These are phyloP conservation scores for Seira ritae DNA, from an alignment of 2,888 invertebrate species.

Conservation along the genomic window DNA sequence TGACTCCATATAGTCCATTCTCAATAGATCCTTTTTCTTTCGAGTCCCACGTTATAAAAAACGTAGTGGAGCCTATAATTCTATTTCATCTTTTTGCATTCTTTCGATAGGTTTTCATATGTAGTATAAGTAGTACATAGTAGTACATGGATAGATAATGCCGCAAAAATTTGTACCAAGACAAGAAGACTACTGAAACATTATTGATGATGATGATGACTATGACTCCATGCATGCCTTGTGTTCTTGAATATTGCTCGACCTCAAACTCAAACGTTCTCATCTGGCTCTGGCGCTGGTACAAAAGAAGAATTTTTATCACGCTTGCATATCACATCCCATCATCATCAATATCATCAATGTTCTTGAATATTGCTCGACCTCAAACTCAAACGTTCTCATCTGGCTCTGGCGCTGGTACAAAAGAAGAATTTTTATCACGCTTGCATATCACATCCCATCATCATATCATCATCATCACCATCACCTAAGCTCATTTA, in stretches of 20 bases:
- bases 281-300: constrained; percentile 9
- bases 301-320: background rate
- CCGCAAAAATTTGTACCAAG: too few relatives aligned
- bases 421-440: background rate
- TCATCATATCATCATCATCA: too few relatives aligned
- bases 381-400: constrained; percentile 18
- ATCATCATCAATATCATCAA: too few relatives aligned
- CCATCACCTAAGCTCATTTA: too few relatives aligned
- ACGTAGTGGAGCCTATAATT: too few relatives aligned
- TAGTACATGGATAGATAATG: too few relatives aligned
- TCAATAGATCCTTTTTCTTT: background rate
- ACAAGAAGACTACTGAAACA: background rate
- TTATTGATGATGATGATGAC: background rate
- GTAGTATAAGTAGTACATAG: too few relatives aligned
- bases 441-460: background rate
- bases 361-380: constrained; percentile 16
- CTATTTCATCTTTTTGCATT: background rate
- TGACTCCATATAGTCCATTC: too few relatives aligned
- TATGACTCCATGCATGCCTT: background rate
- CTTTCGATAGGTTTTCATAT: constrained; percentile 1
- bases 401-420: too few relatives aligned
- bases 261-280: constrained; percentile 18
- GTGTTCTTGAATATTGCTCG: constrained; percentile 16
- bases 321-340: background rate
- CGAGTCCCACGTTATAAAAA: too few relatives aligned